phyloP scores from a whole-genome alignment of 2,797 vertebrate genomes.

The Paramormyrops hopkinsi region DNA sequence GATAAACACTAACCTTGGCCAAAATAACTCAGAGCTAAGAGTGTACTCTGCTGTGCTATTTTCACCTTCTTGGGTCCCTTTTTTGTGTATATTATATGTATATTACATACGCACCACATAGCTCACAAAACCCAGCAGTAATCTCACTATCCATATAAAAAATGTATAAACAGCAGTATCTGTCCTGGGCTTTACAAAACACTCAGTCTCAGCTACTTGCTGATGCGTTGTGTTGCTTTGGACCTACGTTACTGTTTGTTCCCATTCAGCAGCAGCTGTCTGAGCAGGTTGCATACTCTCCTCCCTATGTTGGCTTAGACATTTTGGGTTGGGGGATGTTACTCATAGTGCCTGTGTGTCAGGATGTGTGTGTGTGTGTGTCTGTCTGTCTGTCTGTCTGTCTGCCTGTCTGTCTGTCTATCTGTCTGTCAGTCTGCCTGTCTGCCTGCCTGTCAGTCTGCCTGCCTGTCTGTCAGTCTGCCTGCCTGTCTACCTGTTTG shows the following conservation, averaged over 20 bases:
- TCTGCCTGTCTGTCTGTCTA: not conserved
- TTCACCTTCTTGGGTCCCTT: not conserved
- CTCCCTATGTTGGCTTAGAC: not conserved
- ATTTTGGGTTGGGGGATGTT: not conserved
- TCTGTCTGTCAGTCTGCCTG: not conserved
- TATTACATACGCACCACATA: not conserved
- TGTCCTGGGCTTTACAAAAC: not conserved
- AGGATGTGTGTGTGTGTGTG: not conserved
- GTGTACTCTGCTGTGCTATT: not conserved
- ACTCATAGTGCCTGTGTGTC: not conserved
- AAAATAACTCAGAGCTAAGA: not conserved
- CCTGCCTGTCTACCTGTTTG: not conserved
- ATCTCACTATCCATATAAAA: not conserved
- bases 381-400: not conserved
- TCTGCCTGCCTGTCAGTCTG: not conserved
- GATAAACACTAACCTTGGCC: not conserved
- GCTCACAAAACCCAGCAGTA: not conserved
- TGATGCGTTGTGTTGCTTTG: not conserved
- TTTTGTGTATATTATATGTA: not conserved
- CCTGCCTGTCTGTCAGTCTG: not conserved
- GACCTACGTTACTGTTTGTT: not conserved
- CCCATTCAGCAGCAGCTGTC: not conserved
- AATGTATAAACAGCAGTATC: not conserved
- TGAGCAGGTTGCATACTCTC: not conserved
- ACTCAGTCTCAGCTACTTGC: not conserved